phyloP scores from a whole-genome alignment of 2,113 vertebrate genomes.

The Channa maculata region DNA sequence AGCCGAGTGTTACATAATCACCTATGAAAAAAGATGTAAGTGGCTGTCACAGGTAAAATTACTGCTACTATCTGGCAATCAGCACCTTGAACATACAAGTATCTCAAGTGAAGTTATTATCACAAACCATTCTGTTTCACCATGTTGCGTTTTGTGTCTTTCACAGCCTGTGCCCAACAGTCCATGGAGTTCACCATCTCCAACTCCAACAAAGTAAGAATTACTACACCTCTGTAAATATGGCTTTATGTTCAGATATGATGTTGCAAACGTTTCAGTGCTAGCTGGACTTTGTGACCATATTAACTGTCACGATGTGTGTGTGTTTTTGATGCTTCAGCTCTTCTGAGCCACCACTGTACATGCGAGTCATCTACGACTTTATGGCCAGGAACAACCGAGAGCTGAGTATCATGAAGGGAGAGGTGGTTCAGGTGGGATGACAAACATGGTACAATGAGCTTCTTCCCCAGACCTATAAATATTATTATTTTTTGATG shows the following conservation, averaged over 20 bases:
- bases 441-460: neutral
- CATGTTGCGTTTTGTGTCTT: neutral
- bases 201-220: constrained; percentile 51
- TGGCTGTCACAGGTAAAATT: neutral
- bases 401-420: constrained; percentile 88
- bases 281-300: fast-evolving
- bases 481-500: neutral
- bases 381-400: constrained; percentile 87
- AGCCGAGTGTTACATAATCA: neutral
- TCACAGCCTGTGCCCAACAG: constrained; percentile 36
- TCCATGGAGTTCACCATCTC: constrained; percentile 25
- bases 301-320: neutral
- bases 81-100: neutral
- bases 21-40: neutral
- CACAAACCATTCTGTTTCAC: constrained; percentile 1
- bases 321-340: constrained; percentile 25
- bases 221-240: neutral
- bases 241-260: neutral
- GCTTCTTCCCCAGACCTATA: neutral
- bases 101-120: neutral
- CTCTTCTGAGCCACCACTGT: constrained; percentile 27
- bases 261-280: neutral
- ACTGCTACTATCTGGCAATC: neutral
- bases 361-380: constrained; percentile 84
- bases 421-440: constrained; percentile 89